Base-by-base conservation (phyloP, 2,888 invertebrate genomes). In the Athrips mouffetella region DNA sequence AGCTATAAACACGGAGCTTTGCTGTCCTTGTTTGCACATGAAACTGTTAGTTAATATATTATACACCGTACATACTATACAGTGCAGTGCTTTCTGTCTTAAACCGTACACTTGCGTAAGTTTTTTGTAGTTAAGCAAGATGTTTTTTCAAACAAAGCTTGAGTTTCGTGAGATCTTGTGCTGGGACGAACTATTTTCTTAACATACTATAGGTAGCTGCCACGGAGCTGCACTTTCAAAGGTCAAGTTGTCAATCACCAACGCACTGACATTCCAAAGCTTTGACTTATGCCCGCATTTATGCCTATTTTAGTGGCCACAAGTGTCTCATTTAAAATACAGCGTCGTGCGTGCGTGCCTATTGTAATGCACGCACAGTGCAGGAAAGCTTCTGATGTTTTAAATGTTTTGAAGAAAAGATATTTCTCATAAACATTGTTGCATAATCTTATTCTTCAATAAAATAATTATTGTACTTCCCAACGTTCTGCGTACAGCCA, bases 161-260 rank as follows among this genome's bases (percentile, higher is more conserved):
- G n/a, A n/a, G n/a, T n/a, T n/a, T n/a, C n/a, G n/a, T n/a, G n/a
- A n/a, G n/a, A n/a, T n/a, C n/a, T n/a, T n/a, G n/a, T n/a, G n/a
- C n/a, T n/a, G n/a, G n/a, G n/a, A n/a, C n/a, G n/a, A n/a, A n/a
- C n/a, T n/a, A n/a, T n/a, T n/a, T n/a, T n/a, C n/a, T n/a, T n/a
- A n/a, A n/a, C n/a, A n/a, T n/a, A n/a, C n/a, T n/a, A n/a, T n/a
- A n/a, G n/a, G n/a, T n/a, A 25, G 25, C 25, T 25, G 25, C 5
- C 2, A 27, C 25, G 39, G 51, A 58, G 52, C 67, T 58, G 58
- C 66, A 59, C 72, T 74, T 77, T 74, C 73, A 73, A 66, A 76
- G 72, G 73, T 73, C 74, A 76, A 67, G n/a, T 73, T 73, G 73
- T 73, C 74, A 73, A 75, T 72, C 69, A 66, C 67, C 63, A 63